Percentiles rank a stretch among this genome's conserved stretches.
These are phyloP conservation scores for Bungarus multicinctus DNA, from an alignment of 2,113 vertebrate genomes.

Conservation along the genomic window DNA sequence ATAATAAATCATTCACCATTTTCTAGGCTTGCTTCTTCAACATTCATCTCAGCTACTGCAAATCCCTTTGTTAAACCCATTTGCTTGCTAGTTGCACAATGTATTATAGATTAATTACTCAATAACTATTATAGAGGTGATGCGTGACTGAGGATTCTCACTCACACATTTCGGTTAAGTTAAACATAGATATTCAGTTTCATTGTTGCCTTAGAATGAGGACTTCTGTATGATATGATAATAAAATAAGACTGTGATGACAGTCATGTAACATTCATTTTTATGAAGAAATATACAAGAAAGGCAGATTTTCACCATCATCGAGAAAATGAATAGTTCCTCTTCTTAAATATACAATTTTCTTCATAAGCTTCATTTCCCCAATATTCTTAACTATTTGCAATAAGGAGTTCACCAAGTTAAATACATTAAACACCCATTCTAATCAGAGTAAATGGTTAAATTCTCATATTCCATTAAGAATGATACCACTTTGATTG, in stretches of 20 bases:
- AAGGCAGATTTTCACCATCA: conserved; percentile 28
- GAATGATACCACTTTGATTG: not conserved
- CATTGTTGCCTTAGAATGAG: conserved; percentile 48
- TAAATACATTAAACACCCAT: not conserved
- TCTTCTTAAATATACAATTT: conserved; percentile 35
- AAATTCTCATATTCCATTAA: not conserved
- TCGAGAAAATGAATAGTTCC: conserved; percentile 54
- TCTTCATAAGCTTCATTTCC: conserved; percentile 21
- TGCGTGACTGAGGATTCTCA: conserved; percentile 45
- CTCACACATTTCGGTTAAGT: conserved; percentile 41
- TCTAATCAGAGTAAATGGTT: not conserved
- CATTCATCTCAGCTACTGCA: conserved; percentile 34
- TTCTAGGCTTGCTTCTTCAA: conserved; percentile 42
- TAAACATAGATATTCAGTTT: conserved; percentile 41
- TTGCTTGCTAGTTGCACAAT: conserved; percentile 42
- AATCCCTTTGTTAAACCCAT: conserved; percentile 49
- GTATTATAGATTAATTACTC: conserved; percentile 61
- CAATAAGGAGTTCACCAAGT: not conserved
- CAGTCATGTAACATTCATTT: conserved; percentile 37
- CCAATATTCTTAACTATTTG: not conserved
- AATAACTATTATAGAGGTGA: conserved; percentile 35
- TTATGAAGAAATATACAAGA: conserved; percentile 26
- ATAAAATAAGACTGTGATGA: conserved; percentile 43
- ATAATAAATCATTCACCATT: conserved; percentile 55
- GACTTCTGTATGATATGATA: conserved; percentile 48